Percentiles rank a stretch among this genome's conserved stretches.
phyloP scores from a whole-genome alignment of 2,797 vertebrate genomes.

The Gymnodraco acuticeps region DNA sequence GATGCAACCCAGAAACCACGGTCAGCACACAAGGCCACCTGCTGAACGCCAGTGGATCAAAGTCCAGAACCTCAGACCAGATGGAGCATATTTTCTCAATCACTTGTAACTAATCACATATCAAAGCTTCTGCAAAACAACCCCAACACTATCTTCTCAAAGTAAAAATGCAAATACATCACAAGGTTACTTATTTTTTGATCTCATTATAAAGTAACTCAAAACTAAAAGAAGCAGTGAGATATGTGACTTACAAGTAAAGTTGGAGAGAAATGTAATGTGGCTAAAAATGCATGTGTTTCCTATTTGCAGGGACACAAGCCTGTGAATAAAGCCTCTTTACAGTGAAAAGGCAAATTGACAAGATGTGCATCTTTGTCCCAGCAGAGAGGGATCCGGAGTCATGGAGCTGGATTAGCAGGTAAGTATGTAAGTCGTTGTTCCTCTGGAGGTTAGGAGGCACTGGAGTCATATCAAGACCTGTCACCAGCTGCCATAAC shows the following conservation, averaged over 20 bases:
- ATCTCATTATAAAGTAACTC: constrained; percentile 9
- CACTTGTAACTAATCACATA: constrained; percentile 19
- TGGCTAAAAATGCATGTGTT: constrained; percentile 18
- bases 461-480: constrained; percentile 52
- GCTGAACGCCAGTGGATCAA: constrained; percentile 45
- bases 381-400: constrained; percentile 15
- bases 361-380: constrained; percentile 26
- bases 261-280: constrained; percentile 4
- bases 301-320: constrained; percentile 7
- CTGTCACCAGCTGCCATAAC: constrained; percentile 68
- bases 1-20: constrained; percentile 34
- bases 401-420: constrained; percentile 42
- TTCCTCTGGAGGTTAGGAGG: constrained; percentile 50
- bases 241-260: background rate
- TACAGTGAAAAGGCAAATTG: constrained; percentile 27
- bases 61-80: constrained; percentile 21
- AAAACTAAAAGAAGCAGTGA: constrained; percentile 6
- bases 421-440: constrained; percentile 62
- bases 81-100: constrained; percentile 11
- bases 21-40: constrained; percentile 30
- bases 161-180: background rate
- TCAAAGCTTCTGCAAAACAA: constrained; percentile 38
- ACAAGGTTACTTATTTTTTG: background rate
- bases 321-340: constrained; percentile 32
- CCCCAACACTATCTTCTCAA: background rate